Evolutionary conservation across 1,140 invertebrate species (phyloP).

Genomic region (Capitella teleta): DNA sequence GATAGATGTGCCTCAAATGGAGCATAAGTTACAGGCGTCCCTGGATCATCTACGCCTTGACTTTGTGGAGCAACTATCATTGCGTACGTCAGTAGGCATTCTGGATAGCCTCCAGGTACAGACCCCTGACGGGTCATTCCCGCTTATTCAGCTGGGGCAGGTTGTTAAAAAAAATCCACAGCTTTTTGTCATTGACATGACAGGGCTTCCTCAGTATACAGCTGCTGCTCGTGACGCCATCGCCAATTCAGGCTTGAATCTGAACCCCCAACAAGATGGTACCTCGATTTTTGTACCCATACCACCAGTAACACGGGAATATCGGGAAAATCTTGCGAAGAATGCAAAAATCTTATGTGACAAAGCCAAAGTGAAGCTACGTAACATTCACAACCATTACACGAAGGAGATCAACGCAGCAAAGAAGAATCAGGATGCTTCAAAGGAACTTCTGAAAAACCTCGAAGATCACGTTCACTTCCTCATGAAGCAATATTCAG

Average conservation of each 20-base stretch:
- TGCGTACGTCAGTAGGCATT: too few relatives aligned
- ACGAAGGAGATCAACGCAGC: conserved; percentile 59
- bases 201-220: conserved; percentile 64
- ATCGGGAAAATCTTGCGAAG: conserved; percentile 73
- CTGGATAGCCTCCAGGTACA: conserved; percentile 63
- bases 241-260: conserved; percentile 68
- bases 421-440: conserved; percentile 36
- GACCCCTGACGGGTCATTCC: conserved; percentile 69
- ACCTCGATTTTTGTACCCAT: conserved; percentile 75
- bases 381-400: conserved; percentile 63
- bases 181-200: conserved; percentile 68
- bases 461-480: too few relatives aligned
- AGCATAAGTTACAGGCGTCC: too few relatives aligned
- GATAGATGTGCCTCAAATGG: too few relatives aligned
- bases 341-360: conserved; percentile 71
- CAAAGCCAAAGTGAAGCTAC: conserved; percentile 66
- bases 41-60: too few relatives aligned
- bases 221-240: conserved; percentile 64
- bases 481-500: too few relatives aligned
- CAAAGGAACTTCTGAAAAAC: too few relatives aligned
- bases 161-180: conserved; percentile 76
- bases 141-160: conserved; percentile 78
- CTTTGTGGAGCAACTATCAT: too few relatives aligned
- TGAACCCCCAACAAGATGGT: conserved; percentile 90
- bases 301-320: conserved; percentile 82